Percentiles rank a stretch among this genome's conserved stretches.
Evolutionary conservation across 1,140 invertebrate species (phyloP).

Genomic region (Stegodyphus dumicola): DNA sequence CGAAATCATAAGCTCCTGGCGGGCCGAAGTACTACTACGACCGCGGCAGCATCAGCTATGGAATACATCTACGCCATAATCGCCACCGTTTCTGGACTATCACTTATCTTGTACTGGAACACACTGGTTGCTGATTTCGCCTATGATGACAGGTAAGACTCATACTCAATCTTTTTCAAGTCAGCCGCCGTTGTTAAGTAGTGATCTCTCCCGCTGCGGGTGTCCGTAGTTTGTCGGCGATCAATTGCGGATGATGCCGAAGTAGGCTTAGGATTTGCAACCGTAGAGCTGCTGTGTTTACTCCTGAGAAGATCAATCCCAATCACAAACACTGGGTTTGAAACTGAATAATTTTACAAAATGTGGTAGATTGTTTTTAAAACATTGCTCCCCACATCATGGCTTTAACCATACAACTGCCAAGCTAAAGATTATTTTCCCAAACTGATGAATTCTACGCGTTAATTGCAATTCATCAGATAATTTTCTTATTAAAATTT

Average conservation of each 20-base stretch:
- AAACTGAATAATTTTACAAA: too few species aligned
- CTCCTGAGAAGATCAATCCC: too few species aligned
- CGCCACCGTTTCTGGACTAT: constrained; percentile 34
- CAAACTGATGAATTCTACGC: too few species aligned
- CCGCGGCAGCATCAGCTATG: constrained; percentile 9
- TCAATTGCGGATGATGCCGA: constrained; percentile 19
- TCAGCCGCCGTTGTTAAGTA: not conserved
- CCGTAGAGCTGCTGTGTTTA: not conserved
- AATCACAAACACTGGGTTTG: too few species aligned
- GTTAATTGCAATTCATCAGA: too few species aligned
- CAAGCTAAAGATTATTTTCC: too few species aligned
- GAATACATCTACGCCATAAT: constrained; percentile 50
- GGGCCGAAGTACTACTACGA: not conserved
- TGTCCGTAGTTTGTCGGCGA: not conserved
- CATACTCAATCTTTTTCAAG: constrained; percentile 69
- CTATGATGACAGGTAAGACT: constrained; percentile 92
- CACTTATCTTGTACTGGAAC: constrained; percentile 79
- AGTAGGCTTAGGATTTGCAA: constrained; percentile 27
- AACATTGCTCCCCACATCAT: too few species aligned
- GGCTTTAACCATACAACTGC: too few species aligned
- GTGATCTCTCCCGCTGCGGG: not conserved
- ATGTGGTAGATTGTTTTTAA: too few species aligned
- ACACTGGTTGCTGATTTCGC: constrained; percentile 91
- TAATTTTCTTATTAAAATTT: too few species aligned
- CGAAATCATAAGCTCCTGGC: constrained; percentile 22